A percentile compares a stretch with the other conserved stretches of the same genome.
These are phyloP conservation scores for Teleopsis dalmanni DNA, from an alignment of 1,140 invertebrate species.

Conservation along the genomic window DNA sequence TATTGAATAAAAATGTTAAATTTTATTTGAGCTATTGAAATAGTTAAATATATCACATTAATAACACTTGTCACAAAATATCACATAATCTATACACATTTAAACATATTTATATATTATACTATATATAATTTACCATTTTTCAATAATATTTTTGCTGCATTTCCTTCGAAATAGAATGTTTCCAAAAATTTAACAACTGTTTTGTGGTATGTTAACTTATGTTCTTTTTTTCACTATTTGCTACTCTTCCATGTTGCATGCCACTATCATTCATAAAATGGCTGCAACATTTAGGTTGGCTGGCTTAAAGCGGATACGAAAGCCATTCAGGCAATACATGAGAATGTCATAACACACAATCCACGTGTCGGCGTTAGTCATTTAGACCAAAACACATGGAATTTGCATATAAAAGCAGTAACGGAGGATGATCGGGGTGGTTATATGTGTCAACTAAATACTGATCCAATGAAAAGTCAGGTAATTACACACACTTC, in stretches of 20 bases:
- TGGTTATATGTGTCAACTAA: slow-evolving; percentile 74
- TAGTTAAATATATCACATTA: too few relatives aligned
- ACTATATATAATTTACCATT: too few relatives aligned
- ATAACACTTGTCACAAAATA: too few relatives aligned
- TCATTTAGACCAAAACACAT: slow-evolving; percentile 67
- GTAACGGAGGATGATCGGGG: slow-evolving; percentile 75
- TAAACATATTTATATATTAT: too few relatives aligned
- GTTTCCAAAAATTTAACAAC: not conserved
- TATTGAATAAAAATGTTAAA: not conserved
- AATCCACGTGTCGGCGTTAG: slow-evolving; percentile 73
- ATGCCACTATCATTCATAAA: not conserved
- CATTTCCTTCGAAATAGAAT: not conserved
- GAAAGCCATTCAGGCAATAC: slow-evolving; percentile 79
- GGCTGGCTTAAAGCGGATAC: slow-evolving; percentile 84
- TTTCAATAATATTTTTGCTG: too few relatives aligned
- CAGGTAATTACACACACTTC: too few relatives aligned
- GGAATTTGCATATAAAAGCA: slow-evolving; percentile 76
- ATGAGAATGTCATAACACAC: slow-evolving; percentile 82
- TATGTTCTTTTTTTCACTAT: not conserved
- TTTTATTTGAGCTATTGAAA: not conserved
- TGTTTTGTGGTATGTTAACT: not conserved
- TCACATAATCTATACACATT: too few relatives aligned
- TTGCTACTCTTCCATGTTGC: not conserved
- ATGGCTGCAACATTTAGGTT: slow-evolving; percentile 53
- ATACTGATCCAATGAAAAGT: slow-evolving; percentile 71